Conservation (phyloP, 2,797 vertebrate species). For the Urosaurus nigricauda region DNA sequence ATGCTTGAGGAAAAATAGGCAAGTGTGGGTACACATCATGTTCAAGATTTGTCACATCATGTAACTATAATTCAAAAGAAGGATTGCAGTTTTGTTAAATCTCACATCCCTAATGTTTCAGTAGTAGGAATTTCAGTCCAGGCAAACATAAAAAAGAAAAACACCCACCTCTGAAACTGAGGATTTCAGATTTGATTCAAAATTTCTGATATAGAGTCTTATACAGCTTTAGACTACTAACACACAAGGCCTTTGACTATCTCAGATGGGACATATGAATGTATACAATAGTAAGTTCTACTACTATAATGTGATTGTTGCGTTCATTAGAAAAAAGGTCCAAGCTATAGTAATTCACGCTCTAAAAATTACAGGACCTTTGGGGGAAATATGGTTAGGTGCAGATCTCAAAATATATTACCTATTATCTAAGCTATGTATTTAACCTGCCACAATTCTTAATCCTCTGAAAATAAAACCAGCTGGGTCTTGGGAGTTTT, state of each 20-base stretch:
- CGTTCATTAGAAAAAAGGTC: too few species aligned
- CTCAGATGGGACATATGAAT: neutral
- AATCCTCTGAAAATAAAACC: too few species aligned
- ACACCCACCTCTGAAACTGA: neutral
- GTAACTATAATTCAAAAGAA: neutral
- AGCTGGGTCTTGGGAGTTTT: too few species aligned
- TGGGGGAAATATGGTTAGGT: too few species aligned
- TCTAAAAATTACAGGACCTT: too few species aligned
- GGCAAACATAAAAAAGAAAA: constrained; percentile 12
- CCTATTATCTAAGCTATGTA: too few species aligned
- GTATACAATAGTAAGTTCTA: too few species aligned
- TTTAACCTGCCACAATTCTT: too few species aligned
- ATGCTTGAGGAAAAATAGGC: neutral
- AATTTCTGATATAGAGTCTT: neutral
- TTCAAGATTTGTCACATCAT: neutral
- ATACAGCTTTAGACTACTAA: neutral
- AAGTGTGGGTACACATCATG: neutral
- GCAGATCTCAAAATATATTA: too few species aligned
- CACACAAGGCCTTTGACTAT: neutral
- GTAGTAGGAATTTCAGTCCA: neutral
- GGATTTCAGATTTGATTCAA: neutral
- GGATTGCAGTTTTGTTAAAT: neutral
- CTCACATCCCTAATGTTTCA: neutral
- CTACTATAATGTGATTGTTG: too few species aligned
- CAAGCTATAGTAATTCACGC: too few species aligned